Evolutionary conservation across 2,888 invertebrate species (phyloP), one percentile per base, ranked within the genome.

Genomic region (Cryptocephalus primarius): DNA sequence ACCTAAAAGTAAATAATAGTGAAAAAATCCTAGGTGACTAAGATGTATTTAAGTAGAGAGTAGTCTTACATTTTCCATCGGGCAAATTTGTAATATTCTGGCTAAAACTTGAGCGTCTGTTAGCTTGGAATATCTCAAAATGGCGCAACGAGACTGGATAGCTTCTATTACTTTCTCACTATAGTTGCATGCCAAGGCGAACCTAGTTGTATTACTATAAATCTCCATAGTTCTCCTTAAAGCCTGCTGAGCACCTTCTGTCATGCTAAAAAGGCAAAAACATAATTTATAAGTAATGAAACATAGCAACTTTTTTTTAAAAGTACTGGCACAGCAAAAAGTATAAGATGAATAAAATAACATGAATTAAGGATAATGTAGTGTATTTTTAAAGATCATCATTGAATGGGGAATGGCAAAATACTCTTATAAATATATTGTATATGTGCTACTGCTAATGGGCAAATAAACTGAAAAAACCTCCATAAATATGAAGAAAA

Each of bases 81-180:
- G 75, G 60, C 86, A 86, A 31, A 94, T 80, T 61, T 85, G 79
- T 42, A 87, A 71, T 1, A 88, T 63, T 62, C 91, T 88, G 0
- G 87, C 84, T 43, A 96, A 73, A 54, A 99, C 76, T 73, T 99
- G 91, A 0, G 88, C 84, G 71, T 99, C 96, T 0, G 84, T 80
- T 10, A 99, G 76, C 61, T 87, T 85, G 1, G 89, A 85, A 69
- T 92, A 99, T 4, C 97, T 78, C 44, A 99, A 73, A 73, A 99
- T 89, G 0, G 97, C 97, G 73, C 99, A 99, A 32, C 99, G 81
- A 0, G 97, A 97, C 70, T 99, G 99, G 56, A 99, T 96, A 0
- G 99, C 93, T 69, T 99, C 96, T 54, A 99, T 99, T 48, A 99
- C 95, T 74, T 96, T 96, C 66, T 97, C 97, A 48, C 94, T 95